These are phyloP conservation scores for Hirtodrosophila confusa DNA, from an alignment of 2,888 invertebrate species.

Conservation along the genomic window DNA sequence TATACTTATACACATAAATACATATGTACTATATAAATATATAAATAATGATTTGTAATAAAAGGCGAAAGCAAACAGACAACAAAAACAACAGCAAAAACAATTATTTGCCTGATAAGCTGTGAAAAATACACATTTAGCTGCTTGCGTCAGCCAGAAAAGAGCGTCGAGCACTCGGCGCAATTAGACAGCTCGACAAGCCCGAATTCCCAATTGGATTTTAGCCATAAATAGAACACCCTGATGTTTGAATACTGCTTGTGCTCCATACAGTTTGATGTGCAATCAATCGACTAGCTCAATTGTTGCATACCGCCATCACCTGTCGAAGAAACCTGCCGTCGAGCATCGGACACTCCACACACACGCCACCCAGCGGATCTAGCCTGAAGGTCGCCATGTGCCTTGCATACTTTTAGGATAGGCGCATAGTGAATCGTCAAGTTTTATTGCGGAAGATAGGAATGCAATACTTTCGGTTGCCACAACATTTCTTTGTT, in stretches of 20 bases:
- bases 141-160: conserved; percentile 63
- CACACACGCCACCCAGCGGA: too few species aligned
- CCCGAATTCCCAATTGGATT: conserved; percentile 27
- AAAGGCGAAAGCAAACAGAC: conserved; percentile 48
- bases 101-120: conserved; percentile 58
- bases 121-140: conserved; percentile 52
- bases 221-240: conserved; percentile 30
- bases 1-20: conserved; percentile 17
- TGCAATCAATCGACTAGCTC: background rate
- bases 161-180: conserved; percentile 7
- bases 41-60: conserved; percentile 56
- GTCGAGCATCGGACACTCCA: too few species aligned
- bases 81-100: conserved; percentile 23
- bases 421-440: too few species aligned
- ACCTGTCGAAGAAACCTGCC: too few species aligned
- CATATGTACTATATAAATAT: conserved; percentile 16
- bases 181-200: conserved; percentile 43
- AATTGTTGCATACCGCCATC: too few species aligned
- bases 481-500: too few species aligned
- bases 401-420: background rate
- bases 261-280: background rate
- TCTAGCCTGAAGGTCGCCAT: too few species aligned
- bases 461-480: too few species aligned
- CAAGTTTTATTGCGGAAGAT: too few species aligned
- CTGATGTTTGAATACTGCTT: conserved; percentile 18